A percentile compares a stretch with the other conserved stretches of the same genome.
phyloP scores from a whole-genome alignment of 2,888 invertebrate species.

The Megastigmus dorsalis region DNA sequence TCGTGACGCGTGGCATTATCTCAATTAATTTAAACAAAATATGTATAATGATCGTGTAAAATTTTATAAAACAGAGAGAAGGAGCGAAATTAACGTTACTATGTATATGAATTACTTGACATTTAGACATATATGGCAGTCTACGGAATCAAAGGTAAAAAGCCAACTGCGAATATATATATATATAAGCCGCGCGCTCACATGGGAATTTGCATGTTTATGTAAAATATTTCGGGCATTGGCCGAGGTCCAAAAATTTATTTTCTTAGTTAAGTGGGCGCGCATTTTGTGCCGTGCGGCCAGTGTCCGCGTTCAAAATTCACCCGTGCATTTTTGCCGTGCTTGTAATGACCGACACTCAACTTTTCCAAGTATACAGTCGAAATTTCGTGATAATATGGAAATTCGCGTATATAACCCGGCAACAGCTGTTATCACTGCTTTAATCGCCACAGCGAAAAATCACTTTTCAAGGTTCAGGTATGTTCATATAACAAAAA shows the following conservation, averaged over 20 bases:
- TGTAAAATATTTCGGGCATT: slow-evolving; percentile 18
- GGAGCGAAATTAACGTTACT: background rate
- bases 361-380: background rate
- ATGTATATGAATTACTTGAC: background rate
- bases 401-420: background rate
- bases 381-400: background rate
- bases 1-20: background rate
- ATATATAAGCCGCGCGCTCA: background rate
- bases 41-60: background rate
- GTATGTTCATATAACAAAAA: no score
- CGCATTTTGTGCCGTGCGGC: slow-evolving; percentile 20
- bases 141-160: slow-evolving; percentile 24
- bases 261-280: slow-evolving; percentile 18
- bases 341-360: background rate
- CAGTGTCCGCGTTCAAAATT: slow-evolving; percentile 44
- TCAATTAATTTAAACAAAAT: slow-evolving; percentile 9
- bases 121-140: background rate
- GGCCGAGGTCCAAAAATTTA: slow-evolving; percentile 21
- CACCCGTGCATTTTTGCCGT: background rate
- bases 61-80: slow-evolving; percentile 1
- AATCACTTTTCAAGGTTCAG: no score
- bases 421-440: background rate
- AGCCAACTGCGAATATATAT: background rate
- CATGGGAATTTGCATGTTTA: slow-evolving; percentile 21
- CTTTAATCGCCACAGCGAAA: no score